A percentile compares a stretch with the other conserved stretches of the same genome.
Evolutionary conservation across 2,888 invertebrate genomes (phyloP).

Genomic region (Aquatica leii): DNA sequence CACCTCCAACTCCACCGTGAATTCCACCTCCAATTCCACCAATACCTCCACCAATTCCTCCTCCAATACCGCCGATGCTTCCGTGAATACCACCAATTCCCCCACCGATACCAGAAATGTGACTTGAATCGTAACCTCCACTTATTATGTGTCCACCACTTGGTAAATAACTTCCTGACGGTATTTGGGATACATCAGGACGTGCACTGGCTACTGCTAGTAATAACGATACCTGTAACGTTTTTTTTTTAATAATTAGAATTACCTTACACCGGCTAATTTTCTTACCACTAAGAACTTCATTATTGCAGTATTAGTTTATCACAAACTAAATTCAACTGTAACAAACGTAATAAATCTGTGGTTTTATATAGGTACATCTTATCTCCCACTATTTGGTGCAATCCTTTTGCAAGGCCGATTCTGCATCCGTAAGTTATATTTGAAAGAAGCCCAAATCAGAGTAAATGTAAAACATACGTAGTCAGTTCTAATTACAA

Average conservation of each 20-base stretch:
- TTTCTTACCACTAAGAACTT: conserved; percentile 22
- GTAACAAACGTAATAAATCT: neutral
- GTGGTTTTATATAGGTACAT: conserved; percentile 14
- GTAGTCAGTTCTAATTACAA: neutral
- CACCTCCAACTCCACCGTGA: conserved; percentile 48
- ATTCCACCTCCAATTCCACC: conserved; percentile 7
- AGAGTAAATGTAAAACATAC: too few species aligned
- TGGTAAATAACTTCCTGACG: conserved; percentile 24
- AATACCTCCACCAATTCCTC: conserved; percentile 3
- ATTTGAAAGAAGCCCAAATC: neutral
- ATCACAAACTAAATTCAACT: conserved; percentile 13
- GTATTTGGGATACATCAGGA: conserved; percentile 25
- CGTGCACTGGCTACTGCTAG: conserved; percentile 15
- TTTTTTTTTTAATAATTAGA: neutral
- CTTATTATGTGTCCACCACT: neutral
- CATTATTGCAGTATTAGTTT: conserved; percentile 6
- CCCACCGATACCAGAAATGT: neutral
- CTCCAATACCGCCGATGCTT: conserved; percentile 45
- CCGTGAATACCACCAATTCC: conserved; percentile 34
- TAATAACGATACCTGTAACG: conserved; percentile 11
- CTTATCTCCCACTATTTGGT: conserved; percentile 22
- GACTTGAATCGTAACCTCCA: conserved; percentile 1
- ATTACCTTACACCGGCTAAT: neutral
- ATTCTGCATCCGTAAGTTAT: conserved; percentile 15
- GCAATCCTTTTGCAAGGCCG: conserved; percentile 25